These are phyloP conservation scores for Eira barbara DNA, from an alignment of 2,113 vertebrate species.

Conservation along the genomic window DNA sequence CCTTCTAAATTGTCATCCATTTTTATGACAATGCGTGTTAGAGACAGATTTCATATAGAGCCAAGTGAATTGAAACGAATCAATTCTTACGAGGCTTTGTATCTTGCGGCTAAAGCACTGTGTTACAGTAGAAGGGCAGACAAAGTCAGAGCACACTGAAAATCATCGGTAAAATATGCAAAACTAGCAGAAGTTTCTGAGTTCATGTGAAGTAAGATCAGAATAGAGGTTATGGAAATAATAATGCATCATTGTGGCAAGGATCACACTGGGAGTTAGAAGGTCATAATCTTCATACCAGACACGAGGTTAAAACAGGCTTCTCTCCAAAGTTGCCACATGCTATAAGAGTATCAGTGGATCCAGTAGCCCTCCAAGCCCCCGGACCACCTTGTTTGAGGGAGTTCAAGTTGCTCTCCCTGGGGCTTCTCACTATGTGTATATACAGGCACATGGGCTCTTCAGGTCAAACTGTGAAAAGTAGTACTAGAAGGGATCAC, in stretches of 20 bases:
- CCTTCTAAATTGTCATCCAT: background rate
- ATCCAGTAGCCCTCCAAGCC: background rate
- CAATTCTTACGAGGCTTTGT: background rate
- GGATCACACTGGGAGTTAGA: background rate
- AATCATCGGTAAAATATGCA: slow-evolving; percentile 24
- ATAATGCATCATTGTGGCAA: slow-evolving; percentile 8
- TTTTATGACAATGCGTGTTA: background rate
- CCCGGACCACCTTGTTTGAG: background rate
- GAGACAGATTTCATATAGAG: background rate
- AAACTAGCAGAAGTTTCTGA: slow-evolving; percentile 41
- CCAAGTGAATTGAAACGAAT: background rate
- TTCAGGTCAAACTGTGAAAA: background rate
- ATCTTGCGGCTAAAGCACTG: background rate
- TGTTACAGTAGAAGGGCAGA: background rate
- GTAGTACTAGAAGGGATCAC: background rate
- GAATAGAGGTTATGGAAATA: slow-evolving; percentile 48
- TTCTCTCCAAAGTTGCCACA: background rate
- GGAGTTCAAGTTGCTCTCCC: background rate
- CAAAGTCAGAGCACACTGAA: background rate
- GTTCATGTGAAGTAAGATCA: background rate
- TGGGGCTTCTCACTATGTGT: background rate
- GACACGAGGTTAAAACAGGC: background rate
- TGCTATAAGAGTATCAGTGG: background rate
- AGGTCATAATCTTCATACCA: background rate
- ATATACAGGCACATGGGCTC: background rate